Base-by-base conservation (phyloP, 2,113 vertebrate species). In the Sphaerodactylus townsendi region DNA sequence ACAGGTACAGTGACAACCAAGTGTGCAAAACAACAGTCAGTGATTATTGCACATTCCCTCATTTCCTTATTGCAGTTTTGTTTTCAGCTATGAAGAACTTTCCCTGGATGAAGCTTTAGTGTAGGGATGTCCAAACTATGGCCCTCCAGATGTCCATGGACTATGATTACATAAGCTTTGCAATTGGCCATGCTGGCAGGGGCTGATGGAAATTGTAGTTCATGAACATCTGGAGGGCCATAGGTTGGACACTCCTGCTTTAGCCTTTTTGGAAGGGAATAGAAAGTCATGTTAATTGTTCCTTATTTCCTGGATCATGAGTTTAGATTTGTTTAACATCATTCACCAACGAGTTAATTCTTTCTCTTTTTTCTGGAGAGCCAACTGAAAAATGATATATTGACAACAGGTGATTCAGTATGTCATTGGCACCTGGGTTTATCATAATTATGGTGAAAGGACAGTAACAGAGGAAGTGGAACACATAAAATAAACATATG, bases 401-500 rank as follows among this genome's bases (percentile, higher is more conserved):
- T 37, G 71, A 88, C 85, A 84, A 2, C 86, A 87, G 77, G 69
- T 85, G 79, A 9, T 0, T 86, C 92, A 91, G 21, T 74, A n/a
- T 87, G 90, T 83, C 1, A 0, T 25, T 19, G 48, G 74, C 35
- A 59, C 53, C 64, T 81, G 77, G 84, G 77, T 46, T 85, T n/a
- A 48, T 37, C 64, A 68, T 35, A 77, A 10, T 84, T 90, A 81
- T 86, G 86, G 44, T 46, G 41, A 48, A 78, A 35, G 75, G 13
- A 77, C 37, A 70, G 23, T 41, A 85, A 23, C n/a, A 79, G 66
- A 78, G 77, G 70, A 87, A 92, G 83, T 79, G 30, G 21, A 25
- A 85, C 21, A 88, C 62, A 7, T 41, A 75, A 89, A 89, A 74
- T 74, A 89, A 91, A 90, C 85, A 72, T 56, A 88, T 77, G 56